These are phyloP conservation scores for Periplaneta americana DNA, from an alignment of 1,140 invertebrate species.

Conservation along the genomic window DNA sequence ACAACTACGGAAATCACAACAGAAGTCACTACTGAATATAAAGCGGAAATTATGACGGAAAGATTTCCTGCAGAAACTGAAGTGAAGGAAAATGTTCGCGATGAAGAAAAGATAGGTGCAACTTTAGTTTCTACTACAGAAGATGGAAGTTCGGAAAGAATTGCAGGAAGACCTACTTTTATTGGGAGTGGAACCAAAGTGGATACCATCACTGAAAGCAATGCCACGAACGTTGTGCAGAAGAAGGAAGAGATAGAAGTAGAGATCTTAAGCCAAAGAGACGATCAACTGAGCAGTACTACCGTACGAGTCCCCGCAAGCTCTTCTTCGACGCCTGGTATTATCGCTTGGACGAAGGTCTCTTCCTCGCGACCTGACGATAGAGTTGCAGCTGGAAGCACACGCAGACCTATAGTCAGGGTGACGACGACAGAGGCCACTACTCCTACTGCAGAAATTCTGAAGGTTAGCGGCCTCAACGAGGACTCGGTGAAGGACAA, in stretches of 20 bases:
- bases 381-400: background rate
- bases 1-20: background rate
- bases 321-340: too few relatives aligned
- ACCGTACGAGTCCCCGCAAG: too few relatives aligned
- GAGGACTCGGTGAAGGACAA: background rate
- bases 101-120: background rate
- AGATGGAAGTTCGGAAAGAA: background rate
- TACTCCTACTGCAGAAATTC: background rate
- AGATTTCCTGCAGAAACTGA: background rate
- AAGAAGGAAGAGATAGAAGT: too few relatives aligned
- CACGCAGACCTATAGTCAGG: background rate
- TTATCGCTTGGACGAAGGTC: too few relatives aligned
- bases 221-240: too few relatives aligned
- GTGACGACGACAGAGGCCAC: background rate
- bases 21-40: background rate
- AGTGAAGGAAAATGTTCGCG: background rate
- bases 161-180: too few relatives aligned
- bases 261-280: too few relatives aligned
- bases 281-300: too few relatives aligned
- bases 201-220: too few relatives aligned
- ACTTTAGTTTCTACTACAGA: background rate
- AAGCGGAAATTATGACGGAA: background rate
- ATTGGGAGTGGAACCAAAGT: too few relatives aligned
- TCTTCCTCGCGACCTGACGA: too few relatives aligned
- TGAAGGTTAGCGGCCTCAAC: background rate